phyloP scores from a whole-genome alignment of 2,888 invertebrate genomes.

The Apodemia hepburni region DNA sequence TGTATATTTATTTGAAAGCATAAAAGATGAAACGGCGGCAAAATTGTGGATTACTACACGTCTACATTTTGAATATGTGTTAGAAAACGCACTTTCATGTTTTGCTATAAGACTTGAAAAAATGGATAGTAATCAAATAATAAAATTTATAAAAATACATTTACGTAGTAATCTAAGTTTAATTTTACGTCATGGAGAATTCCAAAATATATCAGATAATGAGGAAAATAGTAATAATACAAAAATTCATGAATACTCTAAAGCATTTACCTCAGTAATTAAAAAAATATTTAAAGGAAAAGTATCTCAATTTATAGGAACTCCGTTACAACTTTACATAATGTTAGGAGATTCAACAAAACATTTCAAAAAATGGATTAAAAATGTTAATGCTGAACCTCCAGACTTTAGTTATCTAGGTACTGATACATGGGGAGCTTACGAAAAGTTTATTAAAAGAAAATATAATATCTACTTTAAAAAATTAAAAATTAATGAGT shows the following conservation, averaged over 20 bases:
- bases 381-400: neutral
- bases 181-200: neutral
- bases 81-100: neutral
- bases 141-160: neutral
- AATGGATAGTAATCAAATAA: neutral
- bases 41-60: conserved; percentile 4
- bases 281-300: conserved; percentile 2
- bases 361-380: neutral
- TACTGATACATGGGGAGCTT: conserved; percentile 2
- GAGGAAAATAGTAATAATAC: neutral
- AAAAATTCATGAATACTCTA: neutral
- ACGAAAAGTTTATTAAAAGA: conserved; percentile 9
- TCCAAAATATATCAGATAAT: neutral
- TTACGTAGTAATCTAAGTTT: neutral
- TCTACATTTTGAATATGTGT: neutral
- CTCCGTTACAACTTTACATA: conserved; percentile 14
- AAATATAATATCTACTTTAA: conserved; percentile 11
- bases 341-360: conserved; percentile 1
- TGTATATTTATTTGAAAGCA: neutral
- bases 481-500: neutral
- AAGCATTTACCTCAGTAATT: neutral
- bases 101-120: conserved; percentile 1
- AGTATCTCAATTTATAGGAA: conserved; percentile 12
- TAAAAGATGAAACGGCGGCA: neutral
- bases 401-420: conserved; percentile 3